Base-by-base conservation (phyloP, 2,888 invertebrate genomes). In the Tenthredo livida region DNA sequence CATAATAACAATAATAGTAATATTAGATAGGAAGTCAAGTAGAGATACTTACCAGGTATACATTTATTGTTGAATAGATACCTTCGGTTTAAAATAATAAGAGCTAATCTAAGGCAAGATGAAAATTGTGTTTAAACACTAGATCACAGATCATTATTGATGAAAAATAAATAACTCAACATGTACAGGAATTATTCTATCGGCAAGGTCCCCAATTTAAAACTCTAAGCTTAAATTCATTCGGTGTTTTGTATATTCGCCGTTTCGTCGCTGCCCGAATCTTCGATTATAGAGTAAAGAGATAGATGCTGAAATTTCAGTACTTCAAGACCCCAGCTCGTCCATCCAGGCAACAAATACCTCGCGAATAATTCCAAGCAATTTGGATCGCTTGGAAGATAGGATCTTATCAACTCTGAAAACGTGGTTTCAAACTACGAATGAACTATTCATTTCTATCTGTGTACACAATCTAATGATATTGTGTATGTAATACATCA, bases 341-440 rank as follows among this genome's bases (percentile, higher is more conserved):
- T 97, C 93, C 97, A 98, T 40, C 95, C 94, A 0, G 98, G 97
- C 80, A 97, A 94, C 33, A 99, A 95, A 93, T 98, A 98, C 88
- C 99, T 95, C 0, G 99, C 98, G 94, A 99, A 99, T 84, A 99
- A 92, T 94, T 99, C 99, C 88, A 99, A 93, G 89, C 96, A 96
- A 87, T 95, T 94, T 4, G 96, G 95, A 40, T 95, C 92, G 70
- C 93, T 90, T 21, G 94, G 94, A 6, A 97, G 87, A 92, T 94
- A 96, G 0, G 94, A 92, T 87, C 94, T 93, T 77, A 98, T 91
- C 37, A 97, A 89, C 90, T 97, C 97, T 96, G 94, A 67, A 93
- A 93, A 85, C 87, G 58, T 54, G n/a, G 54, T 54, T n/a, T n/a
- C 5, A n/a, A 54, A 54, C n/a, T n/a, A 54, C 6, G 17, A 50